Evolutionary conservation across 2,888 invertebrate species (phyloP).

Genomic region (Drosophila neonasuta): DNA sequence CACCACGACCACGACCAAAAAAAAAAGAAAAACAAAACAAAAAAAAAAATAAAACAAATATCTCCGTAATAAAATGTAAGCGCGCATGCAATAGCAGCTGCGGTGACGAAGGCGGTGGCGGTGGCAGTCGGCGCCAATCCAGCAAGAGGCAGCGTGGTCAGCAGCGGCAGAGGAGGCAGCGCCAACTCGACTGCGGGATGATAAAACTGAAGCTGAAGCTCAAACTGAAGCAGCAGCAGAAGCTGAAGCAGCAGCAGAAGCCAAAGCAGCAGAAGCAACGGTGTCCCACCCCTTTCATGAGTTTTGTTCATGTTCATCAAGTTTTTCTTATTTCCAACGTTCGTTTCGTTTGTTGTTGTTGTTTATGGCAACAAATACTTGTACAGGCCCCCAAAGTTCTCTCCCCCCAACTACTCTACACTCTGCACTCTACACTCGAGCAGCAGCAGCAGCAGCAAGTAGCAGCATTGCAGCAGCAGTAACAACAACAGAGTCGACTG

Average conservation of each 20-base stretch:
- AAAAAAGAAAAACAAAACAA: slow-evolving; percentile 40
- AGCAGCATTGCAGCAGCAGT: slow-evolving; percentile 44
- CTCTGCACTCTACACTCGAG: slow-evolving; percentile 6
- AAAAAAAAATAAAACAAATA: slow-evolving; percentile 69
- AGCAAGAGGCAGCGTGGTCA: slow-evolving; percentile 61
- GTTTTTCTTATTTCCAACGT: slow-evolving; percentile 65
- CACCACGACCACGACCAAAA: too few species aligned
- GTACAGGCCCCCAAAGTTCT: slow-evolving; percentile 29
- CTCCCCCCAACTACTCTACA: not conserved
- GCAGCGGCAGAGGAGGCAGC: slow-evolving; percentile 29
- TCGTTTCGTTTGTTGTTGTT: slow-evolving; percentile 43
- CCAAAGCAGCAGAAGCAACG: slow-evolving; percentile 15
- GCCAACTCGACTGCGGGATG: slow-evolving; percentile 42
- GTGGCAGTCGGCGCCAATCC: slow-evolving; percentile 56
- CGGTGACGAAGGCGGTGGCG: slow-evolving; percentile 23
- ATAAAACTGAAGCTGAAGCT: slow-evolving; percentile 44
- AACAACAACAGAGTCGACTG: slow-evolving; percentile 23
- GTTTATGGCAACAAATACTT: slow-evolving; percentile 76
- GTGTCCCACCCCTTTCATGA: slow-evolving; percentile 73
- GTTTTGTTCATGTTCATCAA: slow-evolving; percentile 74
- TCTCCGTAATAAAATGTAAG: slow-evolving; percentile 78
- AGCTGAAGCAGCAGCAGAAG: slow-evolving; percentile 13
- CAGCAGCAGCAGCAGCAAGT: slow-evolving; percentile 43
- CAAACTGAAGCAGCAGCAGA: slow-evolving; percentile 25
- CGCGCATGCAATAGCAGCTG: slow-evolving; percentile 65